Evolutionary conservation across 2,797 vertebrate genomes (phyloP).

Genomic region (Lagorchestes hirsutus): DNA sequence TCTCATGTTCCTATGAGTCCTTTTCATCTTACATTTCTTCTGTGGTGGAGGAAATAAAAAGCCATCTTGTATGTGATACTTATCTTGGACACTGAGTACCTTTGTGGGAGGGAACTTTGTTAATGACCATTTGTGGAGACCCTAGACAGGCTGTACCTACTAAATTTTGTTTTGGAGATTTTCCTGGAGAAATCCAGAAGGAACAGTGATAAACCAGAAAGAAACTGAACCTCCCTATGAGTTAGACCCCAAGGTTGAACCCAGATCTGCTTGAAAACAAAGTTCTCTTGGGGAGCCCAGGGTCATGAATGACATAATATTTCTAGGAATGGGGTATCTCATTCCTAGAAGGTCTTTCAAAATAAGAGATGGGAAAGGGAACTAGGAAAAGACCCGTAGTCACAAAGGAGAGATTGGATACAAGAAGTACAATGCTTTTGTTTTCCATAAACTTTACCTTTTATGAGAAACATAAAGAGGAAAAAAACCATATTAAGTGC

Average conservation of each 20-base stretch:
- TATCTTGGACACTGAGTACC: neutral
- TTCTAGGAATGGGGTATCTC: neutral
- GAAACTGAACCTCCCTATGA: neutral
- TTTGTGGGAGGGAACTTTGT: neutral
- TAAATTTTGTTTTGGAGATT: neutral
- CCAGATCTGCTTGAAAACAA: neutral
- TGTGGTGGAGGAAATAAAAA: neutral
- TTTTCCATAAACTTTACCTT: neutral
- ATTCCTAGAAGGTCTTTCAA: neutral
- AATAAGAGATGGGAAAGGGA: neutral
- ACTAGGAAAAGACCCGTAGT: neutral
- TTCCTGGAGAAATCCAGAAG: neutral
- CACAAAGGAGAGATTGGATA: neutral
- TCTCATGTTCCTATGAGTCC: neutral
- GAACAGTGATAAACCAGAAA: neutral
- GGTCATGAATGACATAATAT: neutral
- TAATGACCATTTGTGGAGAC: neutral
- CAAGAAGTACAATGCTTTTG: neutral
- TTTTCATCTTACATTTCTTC: neutral
- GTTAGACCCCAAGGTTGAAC: neutral
- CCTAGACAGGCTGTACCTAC: neutral
- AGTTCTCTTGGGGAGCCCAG: neutral
- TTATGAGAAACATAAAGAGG: neutral
- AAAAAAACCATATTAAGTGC: neutral
- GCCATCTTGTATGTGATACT: neutral